phyloP scores from a whole-genome alignment of 2,888 invertebrate genomes.

The Chymomyza amoena region DNA sequence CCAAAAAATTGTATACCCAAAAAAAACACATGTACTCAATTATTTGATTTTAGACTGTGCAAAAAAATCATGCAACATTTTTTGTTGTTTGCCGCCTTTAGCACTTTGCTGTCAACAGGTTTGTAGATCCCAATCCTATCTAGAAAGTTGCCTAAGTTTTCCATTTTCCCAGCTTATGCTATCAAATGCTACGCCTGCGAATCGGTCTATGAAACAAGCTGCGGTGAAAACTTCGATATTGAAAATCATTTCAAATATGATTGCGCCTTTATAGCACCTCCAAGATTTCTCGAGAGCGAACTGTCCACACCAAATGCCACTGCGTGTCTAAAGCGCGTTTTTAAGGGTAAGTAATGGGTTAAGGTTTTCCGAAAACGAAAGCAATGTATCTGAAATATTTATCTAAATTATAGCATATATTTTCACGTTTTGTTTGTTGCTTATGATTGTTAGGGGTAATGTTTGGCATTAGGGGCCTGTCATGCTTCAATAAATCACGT shows the following conservation, averaged over 20 bases:
- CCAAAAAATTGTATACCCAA: background rate
- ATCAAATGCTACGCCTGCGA: slow-evolving; percentile 77
- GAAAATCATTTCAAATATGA: slow-evolving; percentile 73
- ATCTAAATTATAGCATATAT: background rate
- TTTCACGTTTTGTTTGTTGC: background rate
- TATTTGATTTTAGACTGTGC: no score
- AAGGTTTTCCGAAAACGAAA: background rate
- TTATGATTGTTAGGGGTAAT: background rate
- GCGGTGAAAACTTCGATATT: slow-evolving; percentile 70
- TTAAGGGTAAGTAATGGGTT: slow-evolving; percentile 65
- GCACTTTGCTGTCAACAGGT: slow-evolving; percentile 53
- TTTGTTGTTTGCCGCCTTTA: slow-evolving; percentile 41
- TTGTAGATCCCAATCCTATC: slow-evolving; percentile 24
- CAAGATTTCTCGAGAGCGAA: slow-evolving; percentile 70
- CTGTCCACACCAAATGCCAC: slow-evolving; percentile 70
- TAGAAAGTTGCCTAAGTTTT: background rate
- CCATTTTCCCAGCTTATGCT: slow-evolving; percentile 66
- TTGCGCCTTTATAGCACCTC: slow-evolving; percentile 69
- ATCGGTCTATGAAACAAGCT: slow-evolving; percentile 71
- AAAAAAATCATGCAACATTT: slow-evolving; percentile 61
- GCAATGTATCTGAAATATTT: background rate
- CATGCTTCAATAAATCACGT: background rate
- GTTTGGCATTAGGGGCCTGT: background rate
- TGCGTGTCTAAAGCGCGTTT: slow-evolving; percentile 74
- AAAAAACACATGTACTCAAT: slow-evolving; percentile 11